phyloP scores from a whole-genome alignment of 2,888 invertebrate genomes.

The Heliconius charithonia region DNA sequence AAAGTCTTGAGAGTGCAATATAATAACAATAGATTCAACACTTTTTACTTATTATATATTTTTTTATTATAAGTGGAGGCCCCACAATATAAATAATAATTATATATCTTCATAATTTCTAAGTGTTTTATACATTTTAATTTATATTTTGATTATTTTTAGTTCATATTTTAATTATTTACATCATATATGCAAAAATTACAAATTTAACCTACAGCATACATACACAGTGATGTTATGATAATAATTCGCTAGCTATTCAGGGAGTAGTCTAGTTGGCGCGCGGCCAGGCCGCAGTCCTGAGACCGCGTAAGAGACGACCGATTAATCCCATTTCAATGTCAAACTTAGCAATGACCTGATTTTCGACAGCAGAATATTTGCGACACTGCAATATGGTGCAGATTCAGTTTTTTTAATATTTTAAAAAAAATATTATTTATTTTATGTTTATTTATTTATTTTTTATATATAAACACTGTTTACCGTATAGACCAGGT shows the following conservation, averaged over 20 bases:
- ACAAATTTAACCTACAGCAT: neutral
- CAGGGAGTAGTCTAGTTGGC: constrained; percentile 63
- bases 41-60: constrained; percentile 3
- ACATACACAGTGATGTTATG: neutral
- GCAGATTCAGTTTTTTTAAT: no score
- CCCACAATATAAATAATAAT: no score
- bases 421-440: no score
- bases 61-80: no score
- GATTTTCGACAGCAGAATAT: constrained; percentile 31
- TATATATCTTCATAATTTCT: no score
- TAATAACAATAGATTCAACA: constrained; percentile 1
- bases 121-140: no score
- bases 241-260: constrained; percentile 46
- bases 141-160: no score
- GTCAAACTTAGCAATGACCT: constrained; percentile 63
- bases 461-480: neutral
- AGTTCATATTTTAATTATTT: neutral
- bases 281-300: constrained; percentile 59
- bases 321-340: constrained; percentile 66
- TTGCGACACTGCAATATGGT: constrained; percentile 17
- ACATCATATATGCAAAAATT: neutral
- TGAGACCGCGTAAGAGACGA: constrained; percentile 57
- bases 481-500: neutral
- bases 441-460: neutral
- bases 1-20: constrained; percentile 23